A percentile compares a stretch with the other conserved stretches of the same genome.
phyloP scores from a whole-genome alignment of 1,140 invertebrate genomes.

The Papilio machaon region DNA sequence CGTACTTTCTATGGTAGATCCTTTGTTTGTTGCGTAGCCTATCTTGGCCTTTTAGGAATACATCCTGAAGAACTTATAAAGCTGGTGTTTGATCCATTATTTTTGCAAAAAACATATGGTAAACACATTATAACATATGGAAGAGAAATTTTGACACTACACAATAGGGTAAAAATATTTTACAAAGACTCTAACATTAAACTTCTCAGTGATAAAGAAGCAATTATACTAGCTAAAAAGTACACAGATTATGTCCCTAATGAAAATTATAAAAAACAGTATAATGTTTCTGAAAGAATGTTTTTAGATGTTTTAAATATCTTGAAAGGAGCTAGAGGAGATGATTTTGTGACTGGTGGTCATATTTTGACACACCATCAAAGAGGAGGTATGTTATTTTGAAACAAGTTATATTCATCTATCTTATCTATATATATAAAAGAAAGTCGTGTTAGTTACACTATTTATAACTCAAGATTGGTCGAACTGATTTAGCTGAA shows the following conservation, averaged over 20 bases:
- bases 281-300: constrained; percentile 75
- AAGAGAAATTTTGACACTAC: constrained; percentile 82
- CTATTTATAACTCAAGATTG: too few relatives aligned
- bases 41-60: constrained; percentile 76
- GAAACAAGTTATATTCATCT: not conserved
- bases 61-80: constrained; percentile 82
- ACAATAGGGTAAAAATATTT: constrained; percentile 83
- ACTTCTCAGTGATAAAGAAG: constrained; percentile 68
- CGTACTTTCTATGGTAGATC: constrained; percentile 71
- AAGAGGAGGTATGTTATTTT: constrained; percentile 71
- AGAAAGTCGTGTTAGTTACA: too few relatives aligned
- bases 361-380: constrained; percentile 83
- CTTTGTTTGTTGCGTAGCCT: constrained; percentile 78
- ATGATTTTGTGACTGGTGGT: constrained; percentile 70
- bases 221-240: constrained; percentile 77
- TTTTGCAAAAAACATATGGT: constrained; percentile 73
- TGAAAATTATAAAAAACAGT: constrained; percentile 74
- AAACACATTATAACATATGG: constrained; percentile 68
- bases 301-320: constrained; percentile 74
- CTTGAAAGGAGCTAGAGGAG: constrained; percentile 62
- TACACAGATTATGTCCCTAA: constrained; percentile 77
- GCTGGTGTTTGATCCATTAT: constrained; percentile 72
- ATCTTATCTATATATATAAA: too few relatives aligned
- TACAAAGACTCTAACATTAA: constrained; percentile 80
- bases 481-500: too few relatives aligned